These are phyloP conservation scores for Eupithecia dodoneata DNA, from an alignment of 2,888 invertebrate species.

Conservation along the genomic window DNA sequence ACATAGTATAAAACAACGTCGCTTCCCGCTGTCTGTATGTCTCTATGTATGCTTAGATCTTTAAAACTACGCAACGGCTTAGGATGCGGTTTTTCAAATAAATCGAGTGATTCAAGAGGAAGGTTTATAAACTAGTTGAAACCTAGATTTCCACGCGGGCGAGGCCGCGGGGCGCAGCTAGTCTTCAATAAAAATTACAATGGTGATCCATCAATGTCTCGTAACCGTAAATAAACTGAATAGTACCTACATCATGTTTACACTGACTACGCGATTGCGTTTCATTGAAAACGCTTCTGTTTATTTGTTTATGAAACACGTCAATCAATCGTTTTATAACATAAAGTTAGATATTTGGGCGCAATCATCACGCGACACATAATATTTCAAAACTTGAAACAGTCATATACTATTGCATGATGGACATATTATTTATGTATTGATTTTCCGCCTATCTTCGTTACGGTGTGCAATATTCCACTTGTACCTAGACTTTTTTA, in stretches of 20 bases:
- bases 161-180: too few species aligned
- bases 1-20: too few species aligned
- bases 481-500: neutral
- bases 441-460: conserved; percentile 15
- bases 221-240: neutral
- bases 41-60: too few species aligned
- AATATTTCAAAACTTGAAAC: conserved; percentile 20
- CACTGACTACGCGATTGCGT: neutral
- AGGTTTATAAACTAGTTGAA: too few species aligned
- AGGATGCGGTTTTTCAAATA: too few species aligned
- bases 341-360: conserved; percentile 14
- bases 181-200: neutral
- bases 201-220: neutral
- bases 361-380: conserved; percentile 18
- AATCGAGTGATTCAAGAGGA: too few species aligned
- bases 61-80: too few species aligned
- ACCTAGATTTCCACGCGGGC: too few species aligned
- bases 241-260: neutral
- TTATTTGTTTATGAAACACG: conserved; percentile 1
- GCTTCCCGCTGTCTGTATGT: too few species aligned
- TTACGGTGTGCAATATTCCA: conserved; percentile 7
- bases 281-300: neutral
- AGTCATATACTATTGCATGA: conserved; percentile 27
- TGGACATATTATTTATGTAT: conserved; percentile 3
- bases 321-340: conserved; percentile 16